Evolutionary conservation across 2,888 invertebrate genomes (phyloP).

Genomic region (Cyrtodaria siliqua): DNA sequence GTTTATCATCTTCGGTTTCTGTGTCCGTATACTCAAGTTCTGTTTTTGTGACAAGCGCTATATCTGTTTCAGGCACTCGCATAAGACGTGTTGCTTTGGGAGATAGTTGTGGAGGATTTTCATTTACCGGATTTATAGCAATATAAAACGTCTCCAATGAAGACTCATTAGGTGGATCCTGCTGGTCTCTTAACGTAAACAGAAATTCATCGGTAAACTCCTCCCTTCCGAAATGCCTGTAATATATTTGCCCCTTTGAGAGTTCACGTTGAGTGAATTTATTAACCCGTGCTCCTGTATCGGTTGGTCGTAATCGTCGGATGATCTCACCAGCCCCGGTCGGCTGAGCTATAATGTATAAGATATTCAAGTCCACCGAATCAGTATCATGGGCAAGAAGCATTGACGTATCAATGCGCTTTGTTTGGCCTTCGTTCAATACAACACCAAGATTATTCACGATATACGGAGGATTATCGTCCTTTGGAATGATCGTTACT

Average conservation of each 20-base stretch:
- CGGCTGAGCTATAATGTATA: conserved; percentile 79
- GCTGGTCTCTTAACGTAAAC: conserved; percentile 82
- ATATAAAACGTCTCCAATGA: conserved; percentile 80
- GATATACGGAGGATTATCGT: conserved; percentile 84
- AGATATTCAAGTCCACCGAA: conserved; percentile 81
- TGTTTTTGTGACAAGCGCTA: conserved; percentile 80
- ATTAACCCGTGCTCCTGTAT: conserved; percentile 78
- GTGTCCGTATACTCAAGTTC: conserved; percentile 83
- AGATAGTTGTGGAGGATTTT: conserved; percentile 83
- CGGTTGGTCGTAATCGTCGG: conserved; percentile 76
- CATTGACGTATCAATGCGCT: conserved; percentile 76
- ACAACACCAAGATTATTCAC: conserved; percentile 83
- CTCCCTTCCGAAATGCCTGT: conserved; percentile 83
- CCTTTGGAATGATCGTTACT: conserved; percentile 84
- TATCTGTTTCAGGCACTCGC: conserved; percentile 82
- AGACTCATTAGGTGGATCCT: conserved; percentile 84
- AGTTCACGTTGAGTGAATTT: conserved; percentile 84
- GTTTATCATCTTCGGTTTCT: conserved; percentile 79
- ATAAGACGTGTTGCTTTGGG: conserved; percentile 78
- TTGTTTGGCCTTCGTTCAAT: conserved; percentile 82
- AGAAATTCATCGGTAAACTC: conserved; percentile 81
- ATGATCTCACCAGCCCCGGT: conserved; percentile 83
- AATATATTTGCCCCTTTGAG: conserved; percentile 83
- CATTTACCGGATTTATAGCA: conserved; percentile 80
- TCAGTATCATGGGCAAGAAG: conserved; percentile 84